These are phyloP conservation scores for Spodoptera frugiperda DNA, from an alignment of 1,140 invertebrate species.

Conservation along the genomic window DNA sequence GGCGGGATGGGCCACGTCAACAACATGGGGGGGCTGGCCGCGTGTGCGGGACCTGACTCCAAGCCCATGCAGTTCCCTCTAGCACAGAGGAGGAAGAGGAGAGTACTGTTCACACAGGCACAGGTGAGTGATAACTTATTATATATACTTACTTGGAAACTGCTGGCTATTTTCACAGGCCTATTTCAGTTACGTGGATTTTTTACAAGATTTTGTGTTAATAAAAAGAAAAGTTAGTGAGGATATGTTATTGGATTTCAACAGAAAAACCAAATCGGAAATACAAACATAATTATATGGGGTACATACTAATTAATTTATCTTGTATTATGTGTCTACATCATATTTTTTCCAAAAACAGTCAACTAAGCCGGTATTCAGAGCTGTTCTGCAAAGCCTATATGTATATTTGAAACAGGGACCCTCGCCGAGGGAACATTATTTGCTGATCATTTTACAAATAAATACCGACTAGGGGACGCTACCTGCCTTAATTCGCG, in stretches of 20 bases:
- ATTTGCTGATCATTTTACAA: slow-evolving; percentile 80
- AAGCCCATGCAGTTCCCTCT: slow-evolving; percentile 97
- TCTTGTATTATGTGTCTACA: too few relatives aligned
- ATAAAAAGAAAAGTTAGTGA: too few relatives aligned
- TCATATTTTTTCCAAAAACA: too few relatives aligned
- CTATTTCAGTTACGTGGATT: too few relatives aligned
- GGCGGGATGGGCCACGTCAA: slow-evolving; percentile 95
- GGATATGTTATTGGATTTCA: too few relatives aligned
- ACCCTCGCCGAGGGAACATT: slow-evolving; percentile 57
- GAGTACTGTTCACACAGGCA: slow-evolving; percentile 99
- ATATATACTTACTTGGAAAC: slow-evolving; percentile 67
- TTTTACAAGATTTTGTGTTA: too few relatives aligned
- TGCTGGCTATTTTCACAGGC: too few relatives aligned
- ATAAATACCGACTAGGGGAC: slow-evolving; percentile 67
- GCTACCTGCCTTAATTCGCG: slow-evolving; percentile 61
- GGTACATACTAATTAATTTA: too few relatives aligned
- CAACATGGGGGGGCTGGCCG: slow-evolving; percentile 92
- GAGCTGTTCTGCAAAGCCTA: slow-evolving; percentile 44
- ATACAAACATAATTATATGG: too few relatives aligned
- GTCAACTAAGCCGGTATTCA: too few relatives aligned
- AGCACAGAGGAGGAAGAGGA: slow-evolving; percentile 95
- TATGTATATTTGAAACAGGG: slow-evolving; percentile 55
- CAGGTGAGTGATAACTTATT: slow-evolving; percentile 89
- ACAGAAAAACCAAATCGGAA: too few relatives aligned
- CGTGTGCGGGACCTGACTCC: slow-evolving; percentile 92